phyloP scores from a whole-genome alignment of 2,797 vertebrate species.

The Arnoldichthys spilopterus region DNA sequence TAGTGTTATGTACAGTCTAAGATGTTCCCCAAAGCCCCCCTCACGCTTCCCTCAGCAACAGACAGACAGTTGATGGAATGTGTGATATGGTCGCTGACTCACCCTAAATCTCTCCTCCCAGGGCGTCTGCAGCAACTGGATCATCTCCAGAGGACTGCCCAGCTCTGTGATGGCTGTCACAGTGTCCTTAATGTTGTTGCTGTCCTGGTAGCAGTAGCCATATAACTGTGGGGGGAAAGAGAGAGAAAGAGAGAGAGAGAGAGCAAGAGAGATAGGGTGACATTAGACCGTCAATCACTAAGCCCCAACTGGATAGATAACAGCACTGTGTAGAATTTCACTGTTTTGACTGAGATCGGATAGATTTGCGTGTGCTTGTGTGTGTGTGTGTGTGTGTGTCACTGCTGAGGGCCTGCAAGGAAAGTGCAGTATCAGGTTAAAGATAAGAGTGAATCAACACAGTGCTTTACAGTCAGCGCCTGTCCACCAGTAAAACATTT shows the following conservation, averaged over 20 bases:
- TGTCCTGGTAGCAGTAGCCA: constrained; percentile 90
- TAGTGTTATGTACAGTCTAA: constrained; percentile 18
- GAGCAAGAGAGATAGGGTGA: constrained; percentile 4
- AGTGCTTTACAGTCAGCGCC: constrained; percentile 9
- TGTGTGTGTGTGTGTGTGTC: constrained; percentile 16
- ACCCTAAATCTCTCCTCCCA: constrained; percentile 92
- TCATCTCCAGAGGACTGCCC: constrained; percentile 89
- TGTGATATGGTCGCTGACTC: constrained; percentile 65
- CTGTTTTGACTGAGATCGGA: constrained; percentile 42
- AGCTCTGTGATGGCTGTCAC: constrained; percentile 91
- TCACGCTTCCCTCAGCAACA: constrained; percentile 36
- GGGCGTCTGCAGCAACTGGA: constrained; percentile 88
- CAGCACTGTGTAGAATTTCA: constrained; percentile 48
- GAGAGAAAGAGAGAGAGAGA: constrained; percentile 24
- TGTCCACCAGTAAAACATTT: background rate
- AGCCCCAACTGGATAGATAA: constrained; percentile 18
- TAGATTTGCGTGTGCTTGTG: background rate
- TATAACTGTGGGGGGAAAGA: constrained; percentile 75
- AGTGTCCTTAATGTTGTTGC: constrained; percentile 84
- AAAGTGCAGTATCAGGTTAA: constrained; percentile 30
- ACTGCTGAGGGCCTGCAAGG: background rate
- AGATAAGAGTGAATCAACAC: constrained; percentile 41
- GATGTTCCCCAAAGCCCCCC: constrained; percentile 12
- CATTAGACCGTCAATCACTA: constrained; percentile 38
- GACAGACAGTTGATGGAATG: constrained; percentile 51